phyloP scores from a whole-genome alignment of 1,140 invertebrate species.

The Caenorhabditis briggsae region DNA sequence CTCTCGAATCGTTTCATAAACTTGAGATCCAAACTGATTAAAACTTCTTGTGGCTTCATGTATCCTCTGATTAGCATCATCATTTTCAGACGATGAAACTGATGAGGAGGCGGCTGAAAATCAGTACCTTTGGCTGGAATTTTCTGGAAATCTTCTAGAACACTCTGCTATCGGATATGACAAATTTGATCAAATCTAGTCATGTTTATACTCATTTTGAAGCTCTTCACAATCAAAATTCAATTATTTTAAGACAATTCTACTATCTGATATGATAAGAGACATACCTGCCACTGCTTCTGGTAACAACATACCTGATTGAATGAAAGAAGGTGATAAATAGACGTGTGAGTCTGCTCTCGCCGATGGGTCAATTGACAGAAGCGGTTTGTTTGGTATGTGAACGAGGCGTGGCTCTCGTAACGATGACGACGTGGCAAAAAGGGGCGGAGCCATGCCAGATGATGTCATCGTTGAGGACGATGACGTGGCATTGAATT shows the following conservation, averaged over 20 bases:
- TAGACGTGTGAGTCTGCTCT: constrained; percentile 31
- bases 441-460: not conserved
- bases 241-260: too few species aligned
- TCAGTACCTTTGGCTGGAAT: too few species aligned
- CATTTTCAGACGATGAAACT: not conserved
- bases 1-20: constrained; percentile 36
- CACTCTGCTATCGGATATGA: too few species aligned
- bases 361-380: constrained; percentile 58
- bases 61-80: constrained; percentile 48
- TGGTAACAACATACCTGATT: constrained; percentile 29
- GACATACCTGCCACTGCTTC: too few species aligned
- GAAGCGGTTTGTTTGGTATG: constrained; percentile 60
- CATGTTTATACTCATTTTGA: too few species aligned
- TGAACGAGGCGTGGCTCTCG: constrained; percentile 50
- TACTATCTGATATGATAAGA: too few species aligned
- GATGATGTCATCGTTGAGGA: constrained; percentile 15
- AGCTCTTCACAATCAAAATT: too few species aligned
- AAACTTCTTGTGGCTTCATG: constrained; percentile 52
- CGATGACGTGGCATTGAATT: constrained; percentile 25
- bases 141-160: too few species aligned
- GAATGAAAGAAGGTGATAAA: constrained; percentile 53
- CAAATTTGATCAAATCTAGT: too few species aligned
- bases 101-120: constrained; percentile 10
- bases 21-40: constrained; percentile 54
- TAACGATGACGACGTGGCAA: not conserved